Conservation (phyloP, 2,113 vertebrate species). For the Baryphthengus martii region DNA sequence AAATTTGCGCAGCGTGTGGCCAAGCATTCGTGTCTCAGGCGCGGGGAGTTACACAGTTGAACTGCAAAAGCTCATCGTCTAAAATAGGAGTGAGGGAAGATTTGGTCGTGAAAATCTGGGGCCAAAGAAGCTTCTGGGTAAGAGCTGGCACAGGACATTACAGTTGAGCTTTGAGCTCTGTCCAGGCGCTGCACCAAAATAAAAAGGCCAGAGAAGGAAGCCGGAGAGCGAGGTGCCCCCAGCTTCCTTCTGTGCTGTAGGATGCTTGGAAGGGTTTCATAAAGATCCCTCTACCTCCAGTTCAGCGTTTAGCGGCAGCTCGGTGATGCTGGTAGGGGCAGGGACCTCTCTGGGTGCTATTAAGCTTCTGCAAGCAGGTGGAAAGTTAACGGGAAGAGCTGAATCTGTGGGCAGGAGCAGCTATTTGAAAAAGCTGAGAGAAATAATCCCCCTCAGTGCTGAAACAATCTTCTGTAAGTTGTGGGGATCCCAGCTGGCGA, state of each 20-base stretch:
- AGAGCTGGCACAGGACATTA: neutral
- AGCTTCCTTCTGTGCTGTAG: neutral
- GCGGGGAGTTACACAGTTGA: neutral
- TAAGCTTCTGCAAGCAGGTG: neutral
- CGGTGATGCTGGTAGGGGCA: neutral
- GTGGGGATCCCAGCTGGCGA: neutral
- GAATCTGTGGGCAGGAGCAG: neutral
- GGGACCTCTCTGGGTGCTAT: neutral
- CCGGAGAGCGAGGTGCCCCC: accelerated
- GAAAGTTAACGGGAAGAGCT: neutral
- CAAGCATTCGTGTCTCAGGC: neutral
- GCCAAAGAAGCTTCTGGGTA: neutral
- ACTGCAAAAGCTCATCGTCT: neutral
- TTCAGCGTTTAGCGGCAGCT: neutral
- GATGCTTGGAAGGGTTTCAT: neutral
- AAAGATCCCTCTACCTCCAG: neutral
- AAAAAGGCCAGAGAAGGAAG: neutral
- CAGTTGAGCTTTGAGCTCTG: neutral
- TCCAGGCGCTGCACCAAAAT: neutral
- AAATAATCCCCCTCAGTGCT: neutral
- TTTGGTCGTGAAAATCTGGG: neutral
- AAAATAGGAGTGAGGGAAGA: neutral
- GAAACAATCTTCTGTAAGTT: neutral
- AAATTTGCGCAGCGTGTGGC: accelerated
- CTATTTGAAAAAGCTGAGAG: neutral